A percentile compares a stretch with the other conserved stretches of the same genome.
Conservation (phyloP, 2,113 vertebrate genomes). For the Riparia riparia region DNA sequence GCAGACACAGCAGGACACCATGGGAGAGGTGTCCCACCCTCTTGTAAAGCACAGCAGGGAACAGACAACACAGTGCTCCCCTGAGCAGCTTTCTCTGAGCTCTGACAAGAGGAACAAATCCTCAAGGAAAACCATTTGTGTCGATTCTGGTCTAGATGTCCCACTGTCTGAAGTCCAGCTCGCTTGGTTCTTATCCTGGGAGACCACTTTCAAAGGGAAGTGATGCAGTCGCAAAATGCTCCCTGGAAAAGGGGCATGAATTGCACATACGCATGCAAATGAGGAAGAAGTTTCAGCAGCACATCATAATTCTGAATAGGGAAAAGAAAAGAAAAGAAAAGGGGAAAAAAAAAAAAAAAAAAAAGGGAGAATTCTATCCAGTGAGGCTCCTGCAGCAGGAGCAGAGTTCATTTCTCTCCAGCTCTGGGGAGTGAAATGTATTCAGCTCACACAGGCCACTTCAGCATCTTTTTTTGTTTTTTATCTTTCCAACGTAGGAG, state of each 20-base stretch:
- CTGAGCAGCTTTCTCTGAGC: not conserved
- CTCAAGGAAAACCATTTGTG: not conserved
- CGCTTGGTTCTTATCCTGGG: not conserved
- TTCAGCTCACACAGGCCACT: constrained; percentile 77
- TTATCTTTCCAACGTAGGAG: constrained; percentile 73
- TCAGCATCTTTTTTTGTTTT: constrained; percentile 77
- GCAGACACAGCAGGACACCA: not conserved
- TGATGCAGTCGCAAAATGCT: not conserved
- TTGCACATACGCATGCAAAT: not conserved
- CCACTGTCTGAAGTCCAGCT: not conserved
- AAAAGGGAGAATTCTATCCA: not conserved
- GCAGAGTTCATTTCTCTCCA: constrained; percentile 57
- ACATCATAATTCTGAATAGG: not conserved
- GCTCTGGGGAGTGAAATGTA: constrained; percentile 69
- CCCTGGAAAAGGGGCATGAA: not conserved
- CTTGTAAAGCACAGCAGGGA: not conserved
- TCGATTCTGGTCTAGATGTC: not conserved
- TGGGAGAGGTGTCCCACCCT: not conserved
- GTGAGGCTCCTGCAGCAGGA: constrained; percentile 41
- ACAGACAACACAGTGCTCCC: not conserved
- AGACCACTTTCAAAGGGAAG: not conserved
- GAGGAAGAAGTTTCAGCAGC: constrained; percentile 7
- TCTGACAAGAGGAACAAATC: not conserved
- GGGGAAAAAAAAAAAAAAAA: not conserved
- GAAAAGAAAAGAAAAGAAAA: not conserved